Percentiles rank a stretch among this genome's conserved stretches.
phyloP scores from a whole-genome alignment of 1,140 invertebrate species.

The Reticulitermes speratus region DNA sequence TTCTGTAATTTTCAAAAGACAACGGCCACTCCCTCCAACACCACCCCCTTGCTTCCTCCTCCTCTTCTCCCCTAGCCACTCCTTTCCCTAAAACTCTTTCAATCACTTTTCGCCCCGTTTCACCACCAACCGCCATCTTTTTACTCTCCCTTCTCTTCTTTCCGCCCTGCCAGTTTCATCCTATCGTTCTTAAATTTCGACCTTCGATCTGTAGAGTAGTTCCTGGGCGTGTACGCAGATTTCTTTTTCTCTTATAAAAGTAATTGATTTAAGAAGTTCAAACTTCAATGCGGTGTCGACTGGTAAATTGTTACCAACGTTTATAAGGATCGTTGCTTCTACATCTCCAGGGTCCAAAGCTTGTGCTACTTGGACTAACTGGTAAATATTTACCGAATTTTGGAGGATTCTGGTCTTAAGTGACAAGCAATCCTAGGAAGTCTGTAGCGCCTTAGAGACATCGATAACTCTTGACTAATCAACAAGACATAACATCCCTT shows the following conservation, averaged over 20 bases:
- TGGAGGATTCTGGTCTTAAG: not conserved
- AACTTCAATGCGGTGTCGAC: not conserved
- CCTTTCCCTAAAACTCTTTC: constrained; percentile 21
- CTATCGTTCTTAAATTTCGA: not conserved
- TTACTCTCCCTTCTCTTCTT: constrained; percentile 10
- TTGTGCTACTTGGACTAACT: not conserved
- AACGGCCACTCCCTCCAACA: constrained; percentile 24
- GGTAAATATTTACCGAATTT: no score
- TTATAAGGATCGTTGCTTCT: not conserved
- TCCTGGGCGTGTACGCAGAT: not conserved
- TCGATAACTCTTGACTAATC: no score
- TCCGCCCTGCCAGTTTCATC: constrained; percentile 4
- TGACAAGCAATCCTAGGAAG: no score
- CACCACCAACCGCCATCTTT: constrained; percentile 23
- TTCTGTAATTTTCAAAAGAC: constrained; percentile 29
- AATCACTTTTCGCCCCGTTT: constrained; percentile 24
- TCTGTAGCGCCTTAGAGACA: no score
- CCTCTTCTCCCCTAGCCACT: constrained; percentile 1
- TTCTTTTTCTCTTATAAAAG: no score
- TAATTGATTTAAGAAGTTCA: no score
- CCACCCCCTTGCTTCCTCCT: not conserved
- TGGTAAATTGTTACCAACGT: not conserved
- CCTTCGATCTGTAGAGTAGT: not conserved
- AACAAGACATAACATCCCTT: no score
- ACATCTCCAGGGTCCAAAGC: not conserved